Evolutionary conservation across 2,113 vertebrate genomes (phyloP), one percentile per base, ranked within the genome.

Genomic region (human): DNA sequence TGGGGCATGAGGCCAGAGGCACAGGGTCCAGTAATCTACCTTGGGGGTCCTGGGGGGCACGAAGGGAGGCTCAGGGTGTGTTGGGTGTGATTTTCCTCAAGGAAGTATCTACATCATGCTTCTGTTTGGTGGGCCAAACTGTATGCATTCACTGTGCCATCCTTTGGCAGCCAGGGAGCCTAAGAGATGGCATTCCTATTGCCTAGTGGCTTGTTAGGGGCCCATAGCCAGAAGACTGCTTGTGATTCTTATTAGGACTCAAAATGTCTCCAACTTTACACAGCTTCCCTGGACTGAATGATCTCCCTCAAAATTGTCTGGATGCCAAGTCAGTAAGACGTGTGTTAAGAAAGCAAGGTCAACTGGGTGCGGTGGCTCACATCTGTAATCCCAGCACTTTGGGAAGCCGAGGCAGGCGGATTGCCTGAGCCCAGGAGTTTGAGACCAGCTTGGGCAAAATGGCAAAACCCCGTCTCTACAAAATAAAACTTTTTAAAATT

Each of bases 291-390:
- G 45, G 14, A 40, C 23, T 17, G 2, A 89, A 50, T 70, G 48
- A 16, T 32, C 38, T 38, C 59, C 72, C 57, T 94, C 80, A 76
- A n/a, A 91, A 90, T n/a, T 48, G 32, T 90, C 87, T 96, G 43
- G 3, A 90, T 70, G 23, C 43, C 35, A 91, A 87, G 8, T 27
- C 81, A 90, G 5, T 76, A 75, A 88, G 76, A 85, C 43, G 78
- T 55, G 32, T 11, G 6, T 61, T 38, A 61, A 90, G 70, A 94
- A 89, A 78, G 30, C n/a, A 95, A 89, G 48, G 40, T 48, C 30
- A 61, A 6, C 12, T 32, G 61, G 27, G 12, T 64, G 5, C 25
- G 5, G 61, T 32, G 27, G 61, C 61, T 64, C 27, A 64, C 61
- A 32, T 32, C 27, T 32, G 61, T 64, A 64, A 32, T 64, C 27